phyloP scores from a whole-genome alignment of 2,888 invertebrate genomes.

The Argyresthia albistria region DNA sequence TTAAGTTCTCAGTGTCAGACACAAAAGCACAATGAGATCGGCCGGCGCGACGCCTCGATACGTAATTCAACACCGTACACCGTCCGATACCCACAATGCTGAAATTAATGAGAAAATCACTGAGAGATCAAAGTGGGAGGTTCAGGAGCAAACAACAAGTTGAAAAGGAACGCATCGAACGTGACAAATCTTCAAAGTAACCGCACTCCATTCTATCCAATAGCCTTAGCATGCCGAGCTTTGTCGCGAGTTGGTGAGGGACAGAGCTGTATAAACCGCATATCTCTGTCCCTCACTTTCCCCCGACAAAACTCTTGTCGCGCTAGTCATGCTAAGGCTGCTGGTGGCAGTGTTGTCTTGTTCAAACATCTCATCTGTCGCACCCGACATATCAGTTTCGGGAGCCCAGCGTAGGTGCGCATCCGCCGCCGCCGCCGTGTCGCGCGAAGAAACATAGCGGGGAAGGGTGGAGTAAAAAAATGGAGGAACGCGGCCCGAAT shows the following conservation, averaged over 20 bases:
- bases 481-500: slow-evolving; percentile 56
- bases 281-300: too few species aligned
- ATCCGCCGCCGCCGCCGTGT: slow-evolving; percentile 20
- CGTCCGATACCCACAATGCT: slow-evolving; percentile 10
- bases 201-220: slow-evolving; percentile 52
- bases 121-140: slow-evolving; percentile 2
- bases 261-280: too few species aligned
- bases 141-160: background rate
- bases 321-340: too few species aligned
- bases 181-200: slow-evolving; percentile 30
- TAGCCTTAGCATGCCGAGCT: too few species aligned
- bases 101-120: background rate
- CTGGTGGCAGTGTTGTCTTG: slow-evolving; percentile 32
- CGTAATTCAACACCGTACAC: slow-evolving; percentile 33
- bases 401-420: slow-evolving; percentile 33
- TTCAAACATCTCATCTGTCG: slow-evolving; percentile 47
- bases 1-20: slow-evolving; percentile 59
- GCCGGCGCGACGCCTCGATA: slow-evolving; percentile 23
- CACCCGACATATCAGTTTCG: slow-evolving; percentile 62
- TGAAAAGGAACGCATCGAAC: slow-evolving; percentile 13
- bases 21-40: slow-evolving; percentile 44
- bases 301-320: too few species aligned
- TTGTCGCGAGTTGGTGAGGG: too few species aligned
- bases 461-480: slow-evolving; percentile 58
- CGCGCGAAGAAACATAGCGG: slow-evolving; percentile 31